These are phyloP conservation scores for Hydrozoanthus tunicans DNA, from an alignment of 64 coral and sea anemone species.

Conservation along the genomic window DNA sequence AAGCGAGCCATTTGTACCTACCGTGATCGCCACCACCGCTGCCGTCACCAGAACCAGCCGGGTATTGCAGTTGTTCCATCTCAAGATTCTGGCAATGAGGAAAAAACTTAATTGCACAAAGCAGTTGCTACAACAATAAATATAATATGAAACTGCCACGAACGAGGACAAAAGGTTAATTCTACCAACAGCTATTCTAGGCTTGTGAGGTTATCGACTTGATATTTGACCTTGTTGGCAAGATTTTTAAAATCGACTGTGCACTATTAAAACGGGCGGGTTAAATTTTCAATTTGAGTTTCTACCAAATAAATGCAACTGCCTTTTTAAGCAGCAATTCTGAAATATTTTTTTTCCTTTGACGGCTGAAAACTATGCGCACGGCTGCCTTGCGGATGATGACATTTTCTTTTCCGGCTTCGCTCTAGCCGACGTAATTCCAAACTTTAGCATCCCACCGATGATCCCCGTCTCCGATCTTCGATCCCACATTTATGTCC, in stretches of 20 bases:
- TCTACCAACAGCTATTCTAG: not conserved
- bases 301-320: not conserved
- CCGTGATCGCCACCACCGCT: too few species aligned
- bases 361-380: not conserved
- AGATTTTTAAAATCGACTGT: not conserved
- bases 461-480: not conserved
- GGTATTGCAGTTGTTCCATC: too few species aligned
- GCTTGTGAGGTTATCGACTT: not conserved
- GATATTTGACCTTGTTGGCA: not conserved
- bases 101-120: not conserved
- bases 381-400: not conserved
- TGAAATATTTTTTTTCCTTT: not conserved
- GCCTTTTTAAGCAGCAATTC: not conserved
- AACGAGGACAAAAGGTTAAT: not conserved
- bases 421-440: not conserved
- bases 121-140: not conserved
- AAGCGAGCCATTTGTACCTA: too few species aligned
- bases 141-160: not conserved
- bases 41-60: too few species aligned
- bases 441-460: not conserved
- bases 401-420: constrained; percentile 3
- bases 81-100: not conserved
- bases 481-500: not conserved
- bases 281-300: not conserved
- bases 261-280: not conserved